These are phyloP conservation scores for Cassiopea andromeda DNA, from an alignment of 30 jellyfish, hydroid and myxozoan genomes.

Conservation along the genomic window DNA sequence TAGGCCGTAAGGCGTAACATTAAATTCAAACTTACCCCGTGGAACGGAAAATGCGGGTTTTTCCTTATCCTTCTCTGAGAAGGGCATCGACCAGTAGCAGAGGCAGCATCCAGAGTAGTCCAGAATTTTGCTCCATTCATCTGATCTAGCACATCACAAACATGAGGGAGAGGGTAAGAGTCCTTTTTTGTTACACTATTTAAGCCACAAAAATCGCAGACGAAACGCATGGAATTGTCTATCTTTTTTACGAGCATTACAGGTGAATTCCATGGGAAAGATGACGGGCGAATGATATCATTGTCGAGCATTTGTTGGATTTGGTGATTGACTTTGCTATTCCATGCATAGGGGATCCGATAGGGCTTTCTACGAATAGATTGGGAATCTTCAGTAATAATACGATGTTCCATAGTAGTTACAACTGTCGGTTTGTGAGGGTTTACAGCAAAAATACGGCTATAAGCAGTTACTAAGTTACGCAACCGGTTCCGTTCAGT, in stretches of 20 bases:
- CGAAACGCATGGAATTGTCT: constrained; percentile 49
- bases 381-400: constrained; percentile 23
- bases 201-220: constrained; percentile 59
- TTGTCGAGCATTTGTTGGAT: constrained; percentile 48
- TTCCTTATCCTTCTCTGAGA: constrained; percentile 24
- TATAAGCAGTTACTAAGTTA: neutral
- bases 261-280: constrained; percentile 57
- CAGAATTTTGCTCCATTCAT: constrained; percentile 54
- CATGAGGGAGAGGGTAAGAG: constrained; percentile 43
- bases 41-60: constrained; percentile 1
- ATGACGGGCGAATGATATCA: constrained; percentile 40
- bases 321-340: constrained; percentile 36
- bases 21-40: constrained; percentile 47
- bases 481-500: neutral
- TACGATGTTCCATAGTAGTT: constrained; percentile 34
- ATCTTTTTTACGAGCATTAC: constrained; percentile 42
- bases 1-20: constrained; percentile 32
- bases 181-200: constrained; percentile 55
- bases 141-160: constrained; percentile 59
- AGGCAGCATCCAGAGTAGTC: constrained; percentile 52
- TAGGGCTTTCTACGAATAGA: constrained; percentile 30
- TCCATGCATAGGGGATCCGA: constrained; percentile 44
- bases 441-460: neutral
- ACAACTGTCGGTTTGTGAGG: neutral
- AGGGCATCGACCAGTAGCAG: neutral